phyloP scores from a whole-genome alignment of 2,888 invertebrate genomes.

The Ophioninae sp. region DNA sequence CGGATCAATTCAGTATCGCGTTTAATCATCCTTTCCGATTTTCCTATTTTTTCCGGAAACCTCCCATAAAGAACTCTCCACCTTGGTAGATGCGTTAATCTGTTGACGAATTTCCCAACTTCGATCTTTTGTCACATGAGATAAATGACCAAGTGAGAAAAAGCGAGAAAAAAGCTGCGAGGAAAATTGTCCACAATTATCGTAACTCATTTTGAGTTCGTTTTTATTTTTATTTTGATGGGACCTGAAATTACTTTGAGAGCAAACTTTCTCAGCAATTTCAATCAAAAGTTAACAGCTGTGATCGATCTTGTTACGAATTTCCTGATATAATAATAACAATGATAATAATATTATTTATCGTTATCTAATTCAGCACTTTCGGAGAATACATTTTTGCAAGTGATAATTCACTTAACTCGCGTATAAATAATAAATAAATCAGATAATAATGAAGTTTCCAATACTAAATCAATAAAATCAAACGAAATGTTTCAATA shows the following conservation, averaged over 20 bases:
- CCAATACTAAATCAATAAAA: too few relatives aligned
- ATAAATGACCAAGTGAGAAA: constrained; percentile 22
- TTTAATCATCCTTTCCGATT: constrained; percentile 29
- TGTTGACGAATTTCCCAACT: background rate
- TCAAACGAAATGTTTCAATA: too few relatives aligned
- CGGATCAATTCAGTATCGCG: constrained; percentile 2
- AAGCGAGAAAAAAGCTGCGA: background rate
- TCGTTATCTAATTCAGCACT: too few relatives aligned
- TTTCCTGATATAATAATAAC: too few relatives aligned
- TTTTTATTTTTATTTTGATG: background rate
- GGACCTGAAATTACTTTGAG: background rate
- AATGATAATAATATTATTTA: background rate
- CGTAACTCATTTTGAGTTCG: background rate
- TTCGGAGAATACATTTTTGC: too few relatives aligned
- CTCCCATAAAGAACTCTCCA: constrained; percentile 6
- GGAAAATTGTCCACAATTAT: background rate
- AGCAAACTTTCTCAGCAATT: background rate
- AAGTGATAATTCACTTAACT: too few relatives aligned
- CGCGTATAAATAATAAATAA: too few relatives aligned
- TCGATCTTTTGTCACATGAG: background rate
- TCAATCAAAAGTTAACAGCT: background rate
- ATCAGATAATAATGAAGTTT: too few relatives aligned
- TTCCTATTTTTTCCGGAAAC: constrained; percentile 5
- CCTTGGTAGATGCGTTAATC: background rate
- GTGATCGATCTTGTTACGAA: too few relatives aligned